A percentile compares a stretch with the other conserved stretches of the same genome.
Conservation (phyloP, 2,797 vertebrate genomes). For the Aphelocoma californica region DNA sequence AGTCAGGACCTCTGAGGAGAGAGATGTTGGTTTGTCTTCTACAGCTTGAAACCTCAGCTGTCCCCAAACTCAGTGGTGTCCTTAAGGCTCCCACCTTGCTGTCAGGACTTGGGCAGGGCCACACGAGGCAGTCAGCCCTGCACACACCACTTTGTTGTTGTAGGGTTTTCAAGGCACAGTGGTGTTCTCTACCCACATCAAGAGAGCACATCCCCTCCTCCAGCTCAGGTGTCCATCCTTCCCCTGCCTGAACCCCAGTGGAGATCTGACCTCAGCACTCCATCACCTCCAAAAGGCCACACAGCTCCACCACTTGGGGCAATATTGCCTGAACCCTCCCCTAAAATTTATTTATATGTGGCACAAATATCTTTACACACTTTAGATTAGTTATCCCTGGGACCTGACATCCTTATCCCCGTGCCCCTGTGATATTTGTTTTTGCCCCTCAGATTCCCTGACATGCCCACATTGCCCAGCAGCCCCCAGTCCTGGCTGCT, state of each 20-base stretch:
- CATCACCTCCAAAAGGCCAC: not conserved
- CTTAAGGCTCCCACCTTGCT: not conserved
- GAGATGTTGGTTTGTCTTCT: not conserved
- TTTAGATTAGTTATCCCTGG: not conserved
- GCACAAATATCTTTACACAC: not conserved
- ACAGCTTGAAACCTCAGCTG: not conserved
- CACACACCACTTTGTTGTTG: rapidly evolving
- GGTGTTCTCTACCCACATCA: not conserved
- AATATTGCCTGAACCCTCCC: not conserved
- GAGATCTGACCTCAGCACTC: not conserved
- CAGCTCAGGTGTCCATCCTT: not conserved
- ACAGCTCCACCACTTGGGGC: rapidly evolving
- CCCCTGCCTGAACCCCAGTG: not conserved
- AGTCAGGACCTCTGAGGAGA: not conserved
- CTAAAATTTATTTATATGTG: not conserved
- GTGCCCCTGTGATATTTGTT: not conserved
- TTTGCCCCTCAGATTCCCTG: not conserved
- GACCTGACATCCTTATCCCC: not conserved
- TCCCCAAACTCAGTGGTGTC: not conserved
- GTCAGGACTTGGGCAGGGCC: not conserved
- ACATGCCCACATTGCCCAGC: not conserved
- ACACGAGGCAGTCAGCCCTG: rapidly evolving
- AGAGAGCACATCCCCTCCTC: not conserved
- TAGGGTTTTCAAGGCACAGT: not conserved
- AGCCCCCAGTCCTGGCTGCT: not conserved